These are phyloP conservation scores for Neomorphus geoffroyi DNA, from an alignment of 2,797 vertebrate genomes.

Conservation along the genomic window DNA sequence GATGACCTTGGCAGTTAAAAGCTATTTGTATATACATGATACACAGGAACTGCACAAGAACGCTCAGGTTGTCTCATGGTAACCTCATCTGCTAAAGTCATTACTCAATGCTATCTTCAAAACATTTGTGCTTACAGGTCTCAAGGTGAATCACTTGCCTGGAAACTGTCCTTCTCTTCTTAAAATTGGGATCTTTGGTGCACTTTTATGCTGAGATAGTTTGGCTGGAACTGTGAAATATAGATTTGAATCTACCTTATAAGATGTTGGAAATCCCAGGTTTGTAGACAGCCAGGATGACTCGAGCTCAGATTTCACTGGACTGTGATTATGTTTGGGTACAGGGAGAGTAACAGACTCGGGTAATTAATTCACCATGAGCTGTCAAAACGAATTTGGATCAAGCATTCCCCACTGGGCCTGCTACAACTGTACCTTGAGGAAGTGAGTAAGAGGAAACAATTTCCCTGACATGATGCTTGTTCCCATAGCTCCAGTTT, in stretches of 20 bases:
- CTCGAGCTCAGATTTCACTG: not conserved
- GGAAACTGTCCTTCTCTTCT: conserved; percentile 5
- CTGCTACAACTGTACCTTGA: conserved; percentile 28
- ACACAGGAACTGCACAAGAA: not conserved
- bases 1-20: not conserved
- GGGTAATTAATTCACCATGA: conserved; percentile 20
- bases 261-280: conserved; percentile 28
- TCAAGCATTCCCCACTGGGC: not conserved
- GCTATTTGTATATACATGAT: not conserved
- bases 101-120: not conserved
- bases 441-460: conserved; percentile 13
- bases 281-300: not conserved
- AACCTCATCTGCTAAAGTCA: not conserved
- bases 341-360: not conserved
- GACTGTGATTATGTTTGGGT: not conserved
- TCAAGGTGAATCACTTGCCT: conserved; percentile 34
- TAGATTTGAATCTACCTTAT: conserved; percentile 5
- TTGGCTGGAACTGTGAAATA: not conserved
- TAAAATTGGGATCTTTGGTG: not conserved
- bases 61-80: not conserved
- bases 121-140: not conserved
- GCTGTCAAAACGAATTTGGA: conserved; percentile 34
- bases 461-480: not conserved
- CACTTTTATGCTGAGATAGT: not conserved
- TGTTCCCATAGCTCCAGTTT: not conserved